A percentile compares a stretch with the other conserved stretches of the same genome.
phyloP scores from a whole-genome alignment of 1,140 invertebrate species.

The Drosophila arizonae region DNA sequence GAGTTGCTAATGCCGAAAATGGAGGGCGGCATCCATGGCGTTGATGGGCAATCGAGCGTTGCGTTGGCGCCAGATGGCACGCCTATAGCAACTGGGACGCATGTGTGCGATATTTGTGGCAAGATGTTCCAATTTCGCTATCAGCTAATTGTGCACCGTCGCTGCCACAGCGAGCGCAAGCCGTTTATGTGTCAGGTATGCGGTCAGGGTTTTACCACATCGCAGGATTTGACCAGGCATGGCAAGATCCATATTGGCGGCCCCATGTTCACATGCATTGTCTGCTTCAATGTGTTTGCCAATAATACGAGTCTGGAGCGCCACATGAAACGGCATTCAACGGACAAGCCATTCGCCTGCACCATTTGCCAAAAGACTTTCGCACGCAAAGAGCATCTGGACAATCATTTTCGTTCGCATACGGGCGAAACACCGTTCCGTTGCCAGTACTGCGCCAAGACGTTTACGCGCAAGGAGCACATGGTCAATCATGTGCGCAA shows the following conservation, averaged over 20 bases:
- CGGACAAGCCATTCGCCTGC: conserved; percentile 92
- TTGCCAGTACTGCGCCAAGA: conserved; percentile 92
- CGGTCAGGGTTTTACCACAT: conserved; percentile 90
- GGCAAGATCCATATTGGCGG: conserved; percentile 91
- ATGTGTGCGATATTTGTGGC: conserved; percentile 92
- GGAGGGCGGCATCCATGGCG: conserved; percentile 84
- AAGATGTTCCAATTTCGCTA: conserved; percentile 94
- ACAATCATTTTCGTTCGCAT: conserved; percentile 92
- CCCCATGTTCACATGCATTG: conserved; percentile 88
- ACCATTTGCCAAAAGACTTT: conserved; percentile 94
- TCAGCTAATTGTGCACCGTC: conserved; percentile 90
- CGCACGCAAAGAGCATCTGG: conserved; percentile 92
- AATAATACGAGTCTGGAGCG: conserved; percentile 88
- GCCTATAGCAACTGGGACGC: conserved; percentile 86
- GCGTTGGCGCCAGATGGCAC: conserved; percentile 84
- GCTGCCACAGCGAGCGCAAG: conserved; percentile 93
- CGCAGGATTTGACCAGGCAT: conserved; percentile 89
- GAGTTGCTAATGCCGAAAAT: conserved; percentile 84
- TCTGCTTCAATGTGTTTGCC: conserved; percentile 90
- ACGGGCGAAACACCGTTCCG: conserved; percentile 91
- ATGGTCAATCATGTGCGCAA: conserved; percentile 94
- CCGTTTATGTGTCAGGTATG: conserved; percentile 93
- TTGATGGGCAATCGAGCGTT: conserved; percentile 84
- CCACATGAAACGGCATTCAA: conserved; percentile 90
- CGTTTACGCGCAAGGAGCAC: conserved; percentile 93